phyloP scores from a whole-genome alignment of 2,888 invertebrate genomes.

The Chrysodeixis includens region DNA sequence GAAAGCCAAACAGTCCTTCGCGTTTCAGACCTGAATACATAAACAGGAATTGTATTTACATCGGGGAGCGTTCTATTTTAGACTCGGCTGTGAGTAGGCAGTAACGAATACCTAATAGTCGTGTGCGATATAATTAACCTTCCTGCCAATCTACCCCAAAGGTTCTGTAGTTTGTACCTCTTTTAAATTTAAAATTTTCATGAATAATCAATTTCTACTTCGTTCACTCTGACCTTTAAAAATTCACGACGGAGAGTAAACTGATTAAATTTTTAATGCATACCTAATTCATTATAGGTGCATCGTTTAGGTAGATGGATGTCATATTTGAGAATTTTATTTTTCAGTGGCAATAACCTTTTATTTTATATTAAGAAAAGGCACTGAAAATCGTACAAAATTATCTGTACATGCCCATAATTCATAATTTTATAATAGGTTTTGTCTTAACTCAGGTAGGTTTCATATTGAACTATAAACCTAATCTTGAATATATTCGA shows the following conservation, averaged over 20 bases:
- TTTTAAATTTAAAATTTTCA: slow-evolving; percentile 66
- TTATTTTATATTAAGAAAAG: too few relatives aligned
- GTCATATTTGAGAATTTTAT: too few relatives aligned
- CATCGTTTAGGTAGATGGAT: slow-evolving; percentile 20
- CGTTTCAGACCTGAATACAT: slow-evolving; percentile 64
- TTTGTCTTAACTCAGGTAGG: slow-evolving; percentile 42
- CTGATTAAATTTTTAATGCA: slow-evolving; percentile 63
- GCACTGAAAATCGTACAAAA: slow-evolving; percentile 7
- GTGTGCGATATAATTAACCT: slow-evolving; percentile 44
- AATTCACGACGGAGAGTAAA: slow-evolving; percentile 59
- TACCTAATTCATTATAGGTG: slow-evolving; percentile 41
- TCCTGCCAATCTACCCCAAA: slow-evolving; percentile 33
- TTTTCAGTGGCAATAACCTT: too few relatives aligned
- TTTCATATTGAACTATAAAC: slow-evolving; percentile 37
- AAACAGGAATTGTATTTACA: slow-evolving; percentile 60
- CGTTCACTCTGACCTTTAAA: slow-evolving; percentile 58
- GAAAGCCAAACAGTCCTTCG: slow-evolving; percentile 56
- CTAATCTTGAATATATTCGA: slow-evolving; percentile 38
- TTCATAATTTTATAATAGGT: slow-evolving; percentile 23
- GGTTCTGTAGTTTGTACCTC: slow-evolving; percentile 48
- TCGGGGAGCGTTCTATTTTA: slow-evolving; percentile 52
- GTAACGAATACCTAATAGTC: slow-evolving; percentile 17
- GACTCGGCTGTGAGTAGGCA: slow-evolving; percentile 30
- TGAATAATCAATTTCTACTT: slow-evolving; percentile 68
- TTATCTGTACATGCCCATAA: slow-evolving; percentile 5